These are phyloP conservation scores for Poeciliopsis gracilis DNA, from an alignment of 2,797 vertebrate genomes.

Conservation along the genomic window DNA sequence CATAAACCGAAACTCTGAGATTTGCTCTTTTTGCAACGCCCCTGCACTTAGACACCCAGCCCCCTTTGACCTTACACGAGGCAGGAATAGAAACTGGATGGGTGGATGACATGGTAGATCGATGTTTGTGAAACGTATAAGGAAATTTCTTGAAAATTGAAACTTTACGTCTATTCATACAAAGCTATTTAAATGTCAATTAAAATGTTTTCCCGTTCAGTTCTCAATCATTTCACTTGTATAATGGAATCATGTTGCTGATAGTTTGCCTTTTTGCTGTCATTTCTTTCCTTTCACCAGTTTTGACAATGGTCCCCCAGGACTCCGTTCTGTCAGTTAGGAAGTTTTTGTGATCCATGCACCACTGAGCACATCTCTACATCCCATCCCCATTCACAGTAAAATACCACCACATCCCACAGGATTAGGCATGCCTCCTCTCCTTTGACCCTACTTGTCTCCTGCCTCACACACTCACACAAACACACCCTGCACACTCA, in stretches of 20 bases:
- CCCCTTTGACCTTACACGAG: neutral
- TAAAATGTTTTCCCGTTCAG: neutral
- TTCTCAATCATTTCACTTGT: constrained; percentile 15
- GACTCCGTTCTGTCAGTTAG: constrained; percentile 77
- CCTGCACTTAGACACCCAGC: neutral
- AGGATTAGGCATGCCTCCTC: constrained; percentile 79
- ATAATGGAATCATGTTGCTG: constrained; percentile 37
- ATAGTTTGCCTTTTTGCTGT: constrained; percentile 25
- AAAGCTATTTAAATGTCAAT: neutral
- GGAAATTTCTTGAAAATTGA: neutral
- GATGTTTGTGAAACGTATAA: neutral
- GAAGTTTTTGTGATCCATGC: constrained; percentile 78
- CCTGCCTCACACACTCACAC: constrained; percentile 14
- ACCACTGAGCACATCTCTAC: constrained; percentile 78
- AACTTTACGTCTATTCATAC: neutral
- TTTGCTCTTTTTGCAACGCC: neutral
- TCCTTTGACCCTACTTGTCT: constrained; percentile 72
- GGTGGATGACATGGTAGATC: neutral
- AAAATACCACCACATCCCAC: constrained; percentile 79
- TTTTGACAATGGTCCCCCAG: constrained; percentile 69
- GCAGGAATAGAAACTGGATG: neutral
- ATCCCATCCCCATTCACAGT: constrained; percentile 77
- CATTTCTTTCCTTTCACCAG: constrained; percentile 38
- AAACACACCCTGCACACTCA: constrained; percentile 17
- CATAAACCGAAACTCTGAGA: neutral